Evolutionary conservation across 2,797 vertebrate genomes (phyloP), one percentile per base, ranked within the genome.

Genomic region (Mus spretus): DNA sequence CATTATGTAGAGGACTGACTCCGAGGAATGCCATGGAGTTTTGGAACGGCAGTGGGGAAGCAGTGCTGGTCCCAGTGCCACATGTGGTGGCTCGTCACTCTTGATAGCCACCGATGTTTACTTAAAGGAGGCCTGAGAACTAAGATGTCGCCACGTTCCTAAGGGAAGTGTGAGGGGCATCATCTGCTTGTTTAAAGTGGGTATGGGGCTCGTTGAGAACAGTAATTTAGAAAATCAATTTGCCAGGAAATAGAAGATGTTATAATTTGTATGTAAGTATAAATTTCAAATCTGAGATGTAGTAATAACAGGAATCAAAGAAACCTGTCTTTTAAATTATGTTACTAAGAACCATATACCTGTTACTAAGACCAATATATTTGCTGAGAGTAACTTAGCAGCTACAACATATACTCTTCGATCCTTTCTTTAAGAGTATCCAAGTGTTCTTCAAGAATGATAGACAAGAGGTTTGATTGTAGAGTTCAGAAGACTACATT

Each of bases 301-400:
- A 81, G 57, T 67, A 63, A 79, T 57, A 92, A 47, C 50, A 80
- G 79, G 74, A 91, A 57, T 47, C 50, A 70, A 83, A 63, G 59
- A 65, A 47, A 61, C 31, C 59, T 80, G 74, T 61, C 85, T 92
- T 93, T 57, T 47, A 89, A 93, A 81, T 75, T 57, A 44, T 50
- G 79, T 44, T 67, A 87, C 24, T 55, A 85, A 61, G 53, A 85
- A 67, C 6, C 59, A 9, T 53, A 47, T 2, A 24, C 59, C 47
- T 28, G 37, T 59, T 14, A 13, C 55, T 82, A 40, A 82, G 80
- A 82, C 20, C 12, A 47, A 31, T 44, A 37, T 70, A 83, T 90
- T 93, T 84, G 28, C 79, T 28, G 14, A 65, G 82, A 95, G 20
- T 88, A 93, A 80, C 19, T 96, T 44, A 85, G 44, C 26, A 92